A percentile compares a stretch with the other conserved stretches of the same genome.
Conservation (phyloP, 2,888 invertebrate species). For the Cephus runcator region DNA sequence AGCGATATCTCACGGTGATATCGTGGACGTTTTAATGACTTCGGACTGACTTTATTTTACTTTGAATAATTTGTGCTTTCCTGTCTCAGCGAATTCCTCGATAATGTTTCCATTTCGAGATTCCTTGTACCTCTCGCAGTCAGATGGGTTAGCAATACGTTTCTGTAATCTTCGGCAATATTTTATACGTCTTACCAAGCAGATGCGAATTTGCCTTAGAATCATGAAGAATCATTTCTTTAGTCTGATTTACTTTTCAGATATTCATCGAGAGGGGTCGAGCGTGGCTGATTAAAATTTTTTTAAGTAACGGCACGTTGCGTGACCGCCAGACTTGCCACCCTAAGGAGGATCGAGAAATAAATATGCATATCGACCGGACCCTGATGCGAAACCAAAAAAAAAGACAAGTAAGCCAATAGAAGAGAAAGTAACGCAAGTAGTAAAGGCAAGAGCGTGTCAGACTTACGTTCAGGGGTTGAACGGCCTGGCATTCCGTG, state of each 20-base stretch:
- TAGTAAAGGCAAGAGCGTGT: background rate
- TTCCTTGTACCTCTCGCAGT: background rate
- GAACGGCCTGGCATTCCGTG: slow-evolving; percentile 22
- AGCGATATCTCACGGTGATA: background rate
- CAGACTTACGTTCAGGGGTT: slow-evolving; percentile 5
- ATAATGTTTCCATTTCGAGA: background rate
- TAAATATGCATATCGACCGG: slow-evolving; percentile 10
- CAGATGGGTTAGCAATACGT: background rate
- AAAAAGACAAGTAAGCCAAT: background rate
- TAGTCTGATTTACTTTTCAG: background rate
- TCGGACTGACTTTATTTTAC: background rate
- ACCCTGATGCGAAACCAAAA: background rate
- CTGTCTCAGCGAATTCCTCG: background rate
- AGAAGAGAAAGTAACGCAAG: background rate
- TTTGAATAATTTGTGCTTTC: background rate
- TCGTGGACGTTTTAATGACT: background rate
- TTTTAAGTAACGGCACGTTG: background rate
- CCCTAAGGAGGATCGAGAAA: background rate
- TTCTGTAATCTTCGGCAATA: background rate
- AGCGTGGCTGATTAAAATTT: background rate
- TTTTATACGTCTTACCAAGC: background rate
- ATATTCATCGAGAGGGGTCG: background rate
- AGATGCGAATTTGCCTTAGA: background rate
- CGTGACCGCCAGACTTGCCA: background rate
- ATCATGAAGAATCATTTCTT: background rate